Percentiles rank a stretch among this genome's conserved stretches.
Evolutionary conservation across 2,797 vertebrate genomes (phyloP).

Genomic region (Menidia menidia): DNA sequence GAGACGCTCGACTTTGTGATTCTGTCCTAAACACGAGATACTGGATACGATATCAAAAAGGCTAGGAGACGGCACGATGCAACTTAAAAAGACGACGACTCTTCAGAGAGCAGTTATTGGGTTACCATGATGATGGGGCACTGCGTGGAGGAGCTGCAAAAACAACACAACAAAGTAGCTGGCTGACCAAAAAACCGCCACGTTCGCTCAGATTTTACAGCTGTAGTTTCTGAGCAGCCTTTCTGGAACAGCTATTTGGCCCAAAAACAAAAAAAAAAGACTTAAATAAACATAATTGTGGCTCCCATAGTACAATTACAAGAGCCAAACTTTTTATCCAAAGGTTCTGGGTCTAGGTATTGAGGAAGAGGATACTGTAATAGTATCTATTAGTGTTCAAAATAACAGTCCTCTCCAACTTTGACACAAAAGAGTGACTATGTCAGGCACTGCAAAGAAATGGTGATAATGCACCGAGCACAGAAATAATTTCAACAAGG

Average conservation of each 20-base stretch:
- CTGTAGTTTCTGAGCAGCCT: conserved; percentile 69
- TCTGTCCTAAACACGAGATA: conserved; percentile 59
- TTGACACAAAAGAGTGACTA: conserved; percentile 52
- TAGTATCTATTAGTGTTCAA: conserved; percentile 42
- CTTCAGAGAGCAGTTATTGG: conserved; percentile 27
- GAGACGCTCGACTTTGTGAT: conserved; percentile 55
- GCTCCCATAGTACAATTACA: conserved; percentile 44
- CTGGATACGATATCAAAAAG: conserved; percentile 58
- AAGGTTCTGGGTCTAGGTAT: conserved; percentile 45
- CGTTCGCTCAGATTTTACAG: conserved; percentile 39
- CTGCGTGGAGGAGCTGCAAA: conserved; percentile 45
- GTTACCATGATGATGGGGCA: conserved; percentile 43
- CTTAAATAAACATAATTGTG: conserved; percentile 18
- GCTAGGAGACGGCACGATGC: conserved; percentile 36
- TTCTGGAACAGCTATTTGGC: conserved; percentile 53
- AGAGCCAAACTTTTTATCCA: conserved; percentile 24
- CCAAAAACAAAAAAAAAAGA: conserved; percentile 10
- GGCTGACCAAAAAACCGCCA: conserved; percentile 20
- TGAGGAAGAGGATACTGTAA: conserved; percentile 36
- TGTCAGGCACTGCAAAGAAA: conserved; percentile 81
- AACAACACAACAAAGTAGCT: conserved; percentile 33
- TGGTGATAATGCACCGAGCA: conserved; percentile 61
- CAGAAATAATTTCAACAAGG: conserved; percentile 65
- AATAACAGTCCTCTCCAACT: conserved; percentile 64
- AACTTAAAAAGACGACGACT: conserved; percentile 27